Evolutionary conservation across 2,113 vertebrate genomes (phyloP), one percentile per base, ranked within the genome.

Genomic region (Todiramphus saurophagus): DNA sequence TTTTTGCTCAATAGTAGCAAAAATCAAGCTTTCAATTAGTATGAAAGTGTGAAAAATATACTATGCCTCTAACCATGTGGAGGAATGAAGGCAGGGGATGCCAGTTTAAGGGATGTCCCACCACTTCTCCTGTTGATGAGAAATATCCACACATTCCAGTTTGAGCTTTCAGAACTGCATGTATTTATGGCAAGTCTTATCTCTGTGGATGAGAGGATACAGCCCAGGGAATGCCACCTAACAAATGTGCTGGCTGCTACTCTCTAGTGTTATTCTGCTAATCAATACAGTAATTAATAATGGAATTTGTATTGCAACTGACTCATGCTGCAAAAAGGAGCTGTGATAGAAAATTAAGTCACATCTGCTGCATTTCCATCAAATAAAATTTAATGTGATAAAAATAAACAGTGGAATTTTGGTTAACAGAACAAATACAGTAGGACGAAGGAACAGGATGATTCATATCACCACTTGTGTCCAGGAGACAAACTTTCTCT

Each of bases 141-240:
- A 28, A 69, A 39, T 41, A 76, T 9, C 56, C 4, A 5, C 10
- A 11, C 4, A 6, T 30, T 51, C 43, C 37, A 46, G 10, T 63
- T 69, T 37, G 24, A 41, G 46, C 76, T 69, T 77, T 13, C 51
- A 28, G 18, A 59, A 28, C 50, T 53, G 24, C 8, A 11, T 0
- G 0, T 64, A 23, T 64, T 70, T 76, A 35, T 0, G 1, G 51
- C 16, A 70, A 59, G n/a, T 33, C n/a, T 72, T 11, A 2, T 16
- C 30, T 48, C 37, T 0, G 1, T 16, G 30, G 18, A 17, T 46
- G 27, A 72, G 51, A 90, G n/a, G 64, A 33, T 37, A 48, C 30
- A 48, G 28, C 43, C 31, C 17, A 23, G 69, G 62, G 48, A 69
- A 59, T 53, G 43, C 27, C 58, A 70, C 8, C 25, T 59, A n/a